phyloP scores from a whole-genome alignment of 2,888 invertebrate genomes.

The Plagodis pulveraria region DNA sequence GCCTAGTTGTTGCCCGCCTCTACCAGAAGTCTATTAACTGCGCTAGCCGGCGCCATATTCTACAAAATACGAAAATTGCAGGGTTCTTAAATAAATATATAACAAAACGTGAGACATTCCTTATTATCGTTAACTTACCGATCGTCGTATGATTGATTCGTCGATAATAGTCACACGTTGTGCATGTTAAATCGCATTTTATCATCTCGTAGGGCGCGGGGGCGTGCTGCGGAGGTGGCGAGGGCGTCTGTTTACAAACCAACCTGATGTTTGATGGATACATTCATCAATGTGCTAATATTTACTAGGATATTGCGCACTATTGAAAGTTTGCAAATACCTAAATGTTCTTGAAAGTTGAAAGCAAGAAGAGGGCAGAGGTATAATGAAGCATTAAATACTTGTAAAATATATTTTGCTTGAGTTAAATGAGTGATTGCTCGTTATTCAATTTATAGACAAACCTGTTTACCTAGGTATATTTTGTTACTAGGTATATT shows the following conservation, averaged over 20 bases:
- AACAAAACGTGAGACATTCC: constrained; percentile 1
- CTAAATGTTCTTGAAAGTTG: too few relatives aligned
- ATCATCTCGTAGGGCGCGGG: background rate
- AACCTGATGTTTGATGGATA: background rate
- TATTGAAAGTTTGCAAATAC: background rate
- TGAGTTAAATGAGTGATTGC: too few relatives aligned
- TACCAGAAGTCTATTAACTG: too few relatives aligned
- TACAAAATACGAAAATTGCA: too few relatives aligned
- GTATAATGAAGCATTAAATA: too few relatives aligned
- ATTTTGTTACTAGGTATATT: too few relatives aligned
- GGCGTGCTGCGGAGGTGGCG: constrained; percentile 23
- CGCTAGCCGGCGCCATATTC: too few relatives aligned
- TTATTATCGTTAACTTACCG: background rate
- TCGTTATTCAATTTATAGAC: too few relatives aligned
- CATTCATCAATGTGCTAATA: constrained; percentile 9
- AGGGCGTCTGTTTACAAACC: constrained; percentile 39
- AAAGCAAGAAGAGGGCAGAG: too few relatives aligned
- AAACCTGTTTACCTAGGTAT: too few relatives aligned
- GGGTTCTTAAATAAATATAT: background rate
- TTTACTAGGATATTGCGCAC: constrained; percentile 2
- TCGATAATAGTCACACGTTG: constrained; percentile 3
- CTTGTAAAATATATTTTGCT: too few relatives aligned
- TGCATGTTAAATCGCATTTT: constrained; percentile 8
- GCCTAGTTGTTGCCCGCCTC: too few relatives aligned
- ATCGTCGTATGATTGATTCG: background rate